A percentile compares a stretch with the other conserved stretches of the same genome.
phyloP scores from a whole-genome alignment of 2,113 vertebrate species.

The Sylvietta virens region DNA sequence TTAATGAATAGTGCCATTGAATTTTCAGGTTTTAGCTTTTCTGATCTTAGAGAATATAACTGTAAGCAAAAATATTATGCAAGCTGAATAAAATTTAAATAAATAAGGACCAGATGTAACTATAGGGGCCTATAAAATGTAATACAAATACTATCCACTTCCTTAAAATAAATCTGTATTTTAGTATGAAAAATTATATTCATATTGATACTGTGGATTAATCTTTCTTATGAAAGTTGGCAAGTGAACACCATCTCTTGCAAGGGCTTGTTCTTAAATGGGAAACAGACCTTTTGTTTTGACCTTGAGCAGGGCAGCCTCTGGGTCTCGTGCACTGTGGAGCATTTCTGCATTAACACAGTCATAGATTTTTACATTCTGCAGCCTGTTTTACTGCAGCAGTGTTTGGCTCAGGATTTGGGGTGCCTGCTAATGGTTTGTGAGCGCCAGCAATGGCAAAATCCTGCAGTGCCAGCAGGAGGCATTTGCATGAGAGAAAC shows the following conservation, averaged over 20 bases:
- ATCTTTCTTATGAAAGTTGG: slow-evolving; percentile 62
- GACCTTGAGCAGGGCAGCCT: slow-evolving; percentile 42
- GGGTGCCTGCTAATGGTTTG: slow-evolving; percentile 40
- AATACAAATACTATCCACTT: slow-evolving; percentile 73
- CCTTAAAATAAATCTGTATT: slow-evolving; percentile 70
- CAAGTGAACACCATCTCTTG: slow-evolving; percentile 35
- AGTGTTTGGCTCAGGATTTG: slow-evolving; percentile 44
- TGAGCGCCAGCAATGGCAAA: background rate
- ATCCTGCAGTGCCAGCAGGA: background rate
- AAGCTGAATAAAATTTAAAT: slow-evolving; percentile 71
- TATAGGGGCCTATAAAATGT: slow-evolving; percentile 67
- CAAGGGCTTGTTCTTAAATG: slow-evolving; percentile 47
- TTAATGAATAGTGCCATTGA: slow-evolving; percentile 73
- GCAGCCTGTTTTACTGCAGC: slow-evolving; percentile 44
- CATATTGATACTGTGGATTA: slow-evolving; percentile 63
- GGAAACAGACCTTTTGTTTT: slow-evolving; percentile 57
- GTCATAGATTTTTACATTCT: slow-evolving; percentile 25
- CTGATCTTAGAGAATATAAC: slow-evolving; percentile 65
- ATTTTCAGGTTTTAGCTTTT: slow-evolving; percentile 69
- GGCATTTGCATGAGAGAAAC: background rate
- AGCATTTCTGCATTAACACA: slow-evolving; percentile 19
- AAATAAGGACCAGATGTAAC: slow-evolving; percentile 75
- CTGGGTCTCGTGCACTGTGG: background rate
- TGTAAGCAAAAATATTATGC: slow-evolving; percentile 74
- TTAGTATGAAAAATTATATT: slow-evolving; percentile 74